phyloP scores from a whole-genome alignment of 2,113 vertebrate genomes.

The Mormyrus iriodes region DNA sequence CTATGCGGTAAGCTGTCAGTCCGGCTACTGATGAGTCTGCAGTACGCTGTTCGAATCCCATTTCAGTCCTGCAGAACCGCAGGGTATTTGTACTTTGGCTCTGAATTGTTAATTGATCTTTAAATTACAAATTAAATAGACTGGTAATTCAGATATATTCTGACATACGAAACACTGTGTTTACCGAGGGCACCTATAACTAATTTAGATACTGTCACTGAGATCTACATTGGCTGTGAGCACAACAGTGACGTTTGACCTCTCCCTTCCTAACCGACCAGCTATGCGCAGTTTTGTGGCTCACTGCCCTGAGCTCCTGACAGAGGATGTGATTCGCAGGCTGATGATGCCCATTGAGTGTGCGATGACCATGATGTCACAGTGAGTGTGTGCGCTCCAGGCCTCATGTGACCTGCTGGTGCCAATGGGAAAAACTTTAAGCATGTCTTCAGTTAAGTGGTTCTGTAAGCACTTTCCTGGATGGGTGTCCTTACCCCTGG shows the following conservation, averaged over 20 bases:
- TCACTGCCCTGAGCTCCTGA: constrained; percentile 93
- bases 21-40: background rate
- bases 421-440: background rate
- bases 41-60: background rate
- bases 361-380: constrained; percentile 99
- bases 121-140: background rate
- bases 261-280: constrained; percentile 41
- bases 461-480: background rate
- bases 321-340: constrained; percentile 93
- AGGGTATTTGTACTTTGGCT: background rate
- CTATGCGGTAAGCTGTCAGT: constrained; percentile 75
- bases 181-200: background rate
- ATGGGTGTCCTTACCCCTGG: background rate
- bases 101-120: background rate
- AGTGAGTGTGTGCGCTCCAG: constrained; percentile 70
- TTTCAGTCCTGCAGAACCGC: background rate
- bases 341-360: constrained; percentile 97
- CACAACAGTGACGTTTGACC: background rate
- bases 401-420: background rate
- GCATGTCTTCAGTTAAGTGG: background rate
- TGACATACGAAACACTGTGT: background rate
- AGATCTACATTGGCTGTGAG: background rate
- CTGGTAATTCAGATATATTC: background rate
- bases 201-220: background rate
- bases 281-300: constrained; percentile 99